phyloP scores from a whole-genome alignment of 2,888 invertebrate genomes.

The Stenodera caucasica region DNA sequence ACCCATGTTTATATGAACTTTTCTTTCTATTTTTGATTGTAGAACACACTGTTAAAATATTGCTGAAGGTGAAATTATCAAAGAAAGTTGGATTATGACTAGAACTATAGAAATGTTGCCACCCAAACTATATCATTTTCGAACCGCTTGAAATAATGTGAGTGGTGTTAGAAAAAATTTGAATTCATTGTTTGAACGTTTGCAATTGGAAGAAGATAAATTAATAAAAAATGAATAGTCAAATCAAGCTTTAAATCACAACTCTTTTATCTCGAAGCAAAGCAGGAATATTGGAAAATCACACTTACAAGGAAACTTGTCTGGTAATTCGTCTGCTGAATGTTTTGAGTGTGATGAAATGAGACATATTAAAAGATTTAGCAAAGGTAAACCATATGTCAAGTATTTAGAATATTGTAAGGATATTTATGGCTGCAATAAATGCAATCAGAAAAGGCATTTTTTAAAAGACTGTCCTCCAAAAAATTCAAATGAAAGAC shows the following conservation, averaged over 20 bases:
- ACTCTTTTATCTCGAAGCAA: neutral
- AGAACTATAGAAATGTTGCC: neutral
- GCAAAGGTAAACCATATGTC: neutral
- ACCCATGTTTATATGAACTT: too few species aligned
- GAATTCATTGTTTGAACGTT: neutral
- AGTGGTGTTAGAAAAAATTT: neutral
- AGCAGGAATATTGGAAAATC: too few species aligned
- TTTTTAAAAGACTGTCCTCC: neutral
- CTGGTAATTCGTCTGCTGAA: neutral
- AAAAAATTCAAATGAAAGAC: too few species aligned
- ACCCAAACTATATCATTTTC: neutral
- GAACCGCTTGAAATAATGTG: neutral
- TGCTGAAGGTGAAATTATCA: neutral
- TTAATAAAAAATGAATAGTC: neutral
- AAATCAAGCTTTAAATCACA: too few species aligned
- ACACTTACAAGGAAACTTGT: neutral
- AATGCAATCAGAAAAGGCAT: neutral
- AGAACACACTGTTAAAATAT: too few species aligned
- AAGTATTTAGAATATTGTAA: slow-evolving; percentile 7
- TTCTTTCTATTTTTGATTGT: too few species aligned
- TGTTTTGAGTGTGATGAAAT: neutral
- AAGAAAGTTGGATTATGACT: slow-evolving; percentile 3
- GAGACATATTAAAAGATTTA: neutral
- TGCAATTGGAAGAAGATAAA: neutral
- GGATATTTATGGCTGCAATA: neutral